Base-by-base conservation (phyloP, 2,888 invertebrate genomes). In the Drosophila infuscata region DNA sequence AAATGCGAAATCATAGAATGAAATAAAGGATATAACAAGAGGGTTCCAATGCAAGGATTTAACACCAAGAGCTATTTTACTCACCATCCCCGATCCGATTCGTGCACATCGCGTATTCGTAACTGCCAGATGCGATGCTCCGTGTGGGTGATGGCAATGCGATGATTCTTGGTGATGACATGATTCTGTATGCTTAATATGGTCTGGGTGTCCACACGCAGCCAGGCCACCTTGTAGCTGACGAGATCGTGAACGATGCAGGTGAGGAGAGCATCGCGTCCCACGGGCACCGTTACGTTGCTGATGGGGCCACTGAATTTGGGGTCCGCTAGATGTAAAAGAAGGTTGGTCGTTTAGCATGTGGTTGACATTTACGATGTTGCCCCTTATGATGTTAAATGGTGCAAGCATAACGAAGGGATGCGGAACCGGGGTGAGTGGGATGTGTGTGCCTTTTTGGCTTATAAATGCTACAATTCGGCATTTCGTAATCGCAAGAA, bases 131-230 rank as follows among this genome's bases (percentile, higher is more conserved):
- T 97, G 69, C 96, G 95, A 85, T 96, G 96, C 91, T 97, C 97
- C 80, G 96, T 97, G 92, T 97, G 97, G 2, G 96, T 96, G 60
- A 98, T 96, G 30, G 96, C 96, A 73, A 98, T 97, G 60, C 98
- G 94, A 89, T 97, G 96, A 92, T 97, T 97, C 91, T 98, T 96
- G 60, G 98, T 98, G 90, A 98, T 97, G 65, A 98, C 97, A 93
- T 98, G 97, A 87, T 95, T 96, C 92, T 97, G 97, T 91, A 98
- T 98, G 63, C 97, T 97, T 80, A 98, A 94, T 83, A 98, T 97
- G 6, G 98, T 98, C 94, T 98, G 98, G 15, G 97, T 98, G 93
- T 98, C 97, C 54, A 98, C 97, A 52, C 97, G 95, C 53, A 98
- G 93, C 97, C 97, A 98, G 72, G 98, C 98, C 94, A 97, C 97